Conservation (phyloP, 2,113 vertebrate species). For the Maccullochella peelii region DNA sequence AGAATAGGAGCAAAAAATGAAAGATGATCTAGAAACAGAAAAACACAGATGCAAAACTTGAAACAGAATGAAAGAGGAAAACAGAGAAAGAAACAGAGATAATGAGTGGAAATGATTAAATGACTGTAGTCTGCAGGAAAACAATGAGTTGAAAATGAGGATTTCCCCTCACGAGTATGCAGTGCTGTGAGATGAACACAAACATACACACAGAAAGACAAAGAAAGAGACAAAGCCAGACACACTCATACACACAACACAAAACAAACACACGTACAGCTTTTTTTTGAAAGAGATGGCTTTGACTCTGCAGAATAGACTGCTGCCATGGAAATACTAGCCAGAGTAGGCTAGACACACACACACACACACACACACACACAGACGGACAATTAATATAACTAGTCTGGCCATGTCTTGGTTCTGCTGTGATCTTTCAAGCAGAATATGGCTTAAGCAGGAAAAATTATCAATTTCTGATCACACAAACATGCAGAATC, state of each 20-base stretch:
- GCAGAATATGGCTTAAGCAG: not conserved
- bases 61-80: conserved; percentile 15
- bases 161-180: conserved; percentile 33
- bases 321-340: not conserved
- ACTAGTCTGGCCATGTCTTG: not conserved
- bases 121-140: conserved; percentile 22
- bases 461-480: not conserved
- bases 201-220: not conserved
- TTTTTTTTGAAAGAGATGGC: not conserved
- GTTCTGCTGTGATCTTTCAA: not conserved
- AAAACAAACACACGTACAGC: not conserved
- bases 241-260: not conserved
- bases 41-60: not conserved
- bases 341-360: not conserved
- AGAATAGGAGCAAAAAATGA: not conserved
- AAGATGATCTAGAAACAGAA: not conserved
- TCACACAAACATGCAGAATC: not conserved
- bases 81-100: conserved; percentile 27
- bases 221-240: conserved; percentile 13
- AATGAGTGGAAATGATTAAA: conserved; percentile 47
- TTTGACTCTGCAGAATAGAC: conserved; percentile 18
- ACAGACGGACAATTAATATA: not conserved
- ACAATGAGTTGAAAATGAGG: conserved; percentile 39
- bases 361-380: not conserved
- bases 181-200: not conserved